A percentile compares a stretch with the other conserved stretches of the same genome.
These are phyloP conservation scores for Valencia hispanica DNA, from an alignment of 2,797 vertebrate genomes.

Conservation along the genomic window DNA sequence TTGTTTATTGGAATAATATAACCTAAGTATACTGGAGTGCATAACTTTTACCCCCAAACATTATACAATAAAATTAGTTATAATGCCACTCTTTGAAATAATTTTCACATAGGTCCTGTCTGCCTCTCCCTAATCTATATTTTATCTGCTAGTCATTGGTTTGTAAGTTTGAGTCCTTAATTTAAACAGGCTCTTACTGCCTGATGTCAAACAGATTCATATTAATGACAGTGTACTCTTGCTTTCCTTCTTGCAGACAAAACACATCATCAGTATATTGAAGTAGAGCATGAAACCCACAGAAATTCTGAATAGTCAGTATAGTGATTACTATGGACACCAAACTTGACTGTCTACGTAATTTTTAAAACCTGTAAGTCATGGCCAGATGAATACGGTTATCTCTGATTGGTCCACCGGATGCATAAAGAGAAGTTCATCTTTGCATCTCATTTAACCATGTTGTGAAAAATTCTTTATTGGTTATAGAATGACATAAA, in stretches of 20 bases:
- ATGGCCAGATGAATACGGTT: not conserved
- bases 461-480: not conserved
- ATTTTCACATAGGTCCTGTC: not conserved
- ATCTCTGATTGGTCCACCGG: not conserved
- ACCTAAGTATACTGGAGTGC: not conserved
- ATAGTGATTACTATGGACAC: not conserved
- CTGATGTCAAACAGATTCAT: not conserved
- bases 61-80: too few relatives aligned
- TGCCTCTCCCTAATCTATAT: not conserved
- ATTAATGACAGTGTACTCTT: not conserved
- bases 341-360: not conserved
- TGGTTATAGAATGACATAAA: not conserved
- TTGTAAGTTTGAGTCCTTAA: not conserved
- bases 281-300: not conserved
- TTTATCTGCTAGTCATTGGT: not conserved
- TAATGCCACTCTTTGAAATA: not conserved
- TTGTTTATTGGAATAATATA: not conserved
- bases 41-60: too few relatives aligned
- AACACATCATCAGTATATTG: not conserved
- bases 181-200: not conserved
- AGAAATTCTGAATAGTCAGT: not conserved
- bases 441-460: not conserved
- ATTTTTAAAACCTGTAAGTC: too few relatives aligned
- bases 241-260: not conserved
- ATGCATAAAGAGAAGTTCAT: not conserved